Conservation (phyloP, 2,113 vertebrate genomes). For the Haemorhous mexicanus region DNA sequence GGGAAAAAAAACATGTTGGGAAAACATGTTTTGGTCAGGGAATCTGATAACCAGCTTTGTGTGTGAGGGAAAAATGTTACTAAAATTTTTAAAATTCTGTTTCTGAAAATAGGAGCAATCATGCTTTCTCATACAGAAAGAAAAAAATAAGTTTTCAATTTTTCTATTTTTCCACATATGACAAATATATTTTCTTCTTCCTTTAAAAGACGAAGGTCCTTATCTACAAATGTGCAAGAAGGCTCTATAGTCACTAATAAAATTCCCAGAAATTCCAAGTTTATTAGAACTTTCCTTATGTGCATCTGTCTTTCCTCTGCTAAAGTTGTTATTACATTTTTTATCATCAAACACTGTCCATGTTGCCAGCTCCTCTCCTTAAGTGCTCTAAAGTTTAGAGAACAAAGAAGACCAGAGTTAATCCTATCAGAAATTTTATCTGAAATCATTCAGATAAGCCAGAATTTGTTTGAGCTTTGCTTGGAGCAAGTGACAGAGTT, state of each 20-base stretch:
- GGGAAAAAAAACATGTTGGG: background rate
- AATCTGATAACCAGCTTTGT: background rate
- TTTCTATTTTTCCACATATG: background rate
- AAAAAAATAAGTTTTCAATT: background rate
- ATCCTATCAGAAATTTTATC: conserved; percentile 64
- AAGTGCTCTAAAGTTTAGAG: conserved; percentile 58
- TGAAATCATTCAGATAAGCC: conserved; percentile 64
- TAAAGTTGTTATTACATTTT: conserved; percentile 66
- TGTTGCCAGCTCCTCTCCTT: conserved; percentile 58
- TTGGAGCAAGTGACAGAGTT: conserved; percentile 44
- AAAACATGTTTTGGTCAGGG: background rate
- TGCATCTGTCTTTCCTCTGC: conserved; percentile 62
- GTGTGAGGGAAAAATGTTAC: background rate
- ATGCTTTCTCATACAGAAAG: background rate
- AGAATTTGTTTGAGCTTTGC: conserved; percentile 51
- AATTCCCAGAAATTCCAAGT: conserved; percentile 31
- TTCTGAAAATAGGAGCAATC: background rate
- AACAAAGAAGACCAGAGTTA: conserved; percentile 57
- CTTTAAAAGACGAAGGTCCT: background rate
- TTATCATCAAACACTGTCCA: conserved; percentile 51
- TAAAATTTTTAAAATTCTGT: background rate
- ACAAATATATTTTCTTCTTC: background rate
- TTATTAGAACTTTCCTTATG: conserved; percentile 31
- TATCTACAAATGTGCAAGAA: background rate
- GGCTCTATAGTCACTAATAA: conserved; percentile 1